Evolutionary conservation across 1,140 invertebrate species (phyloP).

Genomic region (Wasmannia auropunctata): DNA sequence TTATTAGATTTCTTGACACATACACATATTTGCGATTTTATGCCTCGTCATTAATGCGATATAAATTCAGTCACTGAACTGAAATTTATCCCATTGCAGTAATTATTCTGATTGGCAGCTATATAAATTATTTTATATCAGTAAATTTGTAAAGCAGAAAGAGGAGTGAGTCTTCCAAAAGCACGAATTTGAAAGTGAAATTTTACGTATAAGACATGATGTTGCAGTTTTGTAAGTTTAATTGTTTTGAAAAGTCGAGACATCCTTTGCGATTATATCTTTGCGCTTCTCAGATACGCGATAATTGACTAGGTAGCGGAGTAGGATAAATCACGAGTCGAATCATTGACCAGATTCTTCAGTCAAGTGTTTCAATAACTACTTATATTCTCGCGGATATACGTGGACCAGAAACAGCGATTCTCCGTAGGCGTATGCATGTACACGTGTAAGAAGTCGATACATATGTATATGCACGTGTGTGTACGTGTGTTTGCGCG

Average conservation of each 20-base stretch:
- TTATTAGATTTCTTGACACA: not conserved
- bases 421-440: slow-evolving; percentile 10
- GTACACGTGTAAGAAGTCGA: not conserved
- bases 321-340: not conserved
- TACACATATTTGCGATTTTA: no score
- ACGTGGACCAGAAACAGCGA: slow-evolving; percentile 16
- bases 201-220: not conserved
- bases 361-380: slow-evolving; percentile 2
- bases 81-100: no score
- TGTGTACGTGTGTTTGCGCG: not conserved
- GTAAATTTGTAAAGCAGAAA: not conserved
- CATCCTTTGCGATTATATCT: not conserved
- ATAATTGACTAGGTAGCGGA: not conserved
- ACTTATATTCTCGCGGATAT: not conserved
- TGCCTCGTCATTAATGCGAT: no score
- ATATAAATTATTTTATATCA: no score
- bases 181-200: not conserved
- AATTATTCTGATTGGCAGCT: no score
- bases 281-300: not conserved
- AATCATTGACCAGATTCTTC: slow-evolving; percentile 1
- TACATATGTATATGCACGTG: not conserved
- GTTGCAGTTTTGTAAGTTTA: no score
- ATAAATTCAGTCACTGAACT: no score
- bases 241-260: not conserved
- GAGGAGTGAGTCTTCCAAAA: not conserved